Conservation (phyloP, 2,888 invertebrate genomes). For the Polyommatus icarus region DNA sequence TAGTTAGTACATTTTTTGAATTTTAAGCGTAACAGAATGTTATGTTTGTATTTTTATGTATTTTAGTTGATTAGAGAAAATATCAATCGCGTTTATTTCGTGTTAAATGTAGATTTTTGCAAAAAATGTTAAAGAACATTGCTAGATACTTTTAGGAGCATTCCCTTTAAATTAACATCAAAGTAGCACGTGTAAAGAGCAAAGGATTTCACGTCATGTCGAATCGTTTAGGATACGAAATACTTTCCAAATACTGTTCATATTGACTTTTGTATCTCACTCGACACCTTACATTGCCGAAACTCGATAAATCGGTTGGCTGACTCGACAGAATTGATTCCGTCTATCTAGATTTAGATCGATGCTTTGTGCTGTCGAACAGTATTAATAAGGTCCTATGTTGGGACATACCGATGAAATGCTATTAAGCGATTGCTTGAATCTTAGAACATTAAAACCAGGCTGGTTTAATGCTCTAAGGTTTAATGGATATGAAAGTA, state of each 20-base stretch:
- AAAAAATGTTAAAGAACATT: not conserved
- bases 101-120: too few species aligned
- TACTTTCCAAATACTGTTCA: constrained; percentile 34
- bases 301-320: constrained; percentile 47
- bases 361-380: constrained; percentile 42
- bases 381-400: constrained; percentile 37
- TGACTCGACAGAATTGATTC: constrained; percentile 46
- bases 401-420: not conserved
- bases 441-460: too few species aligned
- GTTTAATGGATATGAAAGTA: too few species aligned
- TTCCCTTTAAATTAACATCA: not conserved
- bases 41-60: not conserved
- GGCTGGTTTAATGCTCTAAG: too few species aligned
- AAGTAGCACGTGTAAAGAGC: constrained; percentile 14
- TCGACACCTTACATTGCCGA: constrained; percentile 41
- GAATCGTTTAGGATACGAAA: constrained; percentile 31
- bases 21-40: too few species aligned
- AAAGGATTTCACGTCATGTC: constrained; percentile 21
- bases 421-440: not conserved
- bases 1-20: not conserved
- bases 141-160: not conserved
- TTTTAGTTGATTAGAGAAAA: not conserved
- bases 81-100: not conserved
- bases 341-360: constrained; percentile 40
- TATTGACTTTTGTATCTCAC: constrained; percentile 36